phyloP scores from a whole-genome alignment of 2,888 invertebrate genomes.

The Folsomia manolachei region DNA sequence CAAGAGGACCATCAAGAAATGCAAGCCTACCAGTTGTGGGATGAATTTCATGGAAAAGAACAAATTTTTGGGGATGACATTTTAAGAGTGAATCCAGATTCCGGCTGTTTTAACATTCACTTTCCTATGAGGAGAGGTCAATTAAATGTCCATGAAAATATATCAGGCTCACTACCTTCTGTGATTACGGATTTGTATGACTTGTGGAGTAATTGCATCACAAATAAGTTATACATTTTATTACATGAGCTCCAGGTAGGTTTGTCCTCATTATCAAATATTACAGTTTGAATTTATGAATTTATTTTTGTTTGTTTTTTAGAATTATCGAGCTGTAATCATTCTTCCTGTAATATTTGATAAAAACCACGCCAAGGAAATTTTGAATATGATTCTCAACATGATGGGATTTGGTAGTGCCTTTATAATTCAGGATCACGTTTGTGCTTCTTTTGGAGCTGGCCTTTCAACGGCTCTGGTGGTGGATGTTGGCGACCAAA shows the following conservation, averaged over 20 bases:
- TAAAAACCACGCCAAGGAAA: slow-evolving; percentile 76
- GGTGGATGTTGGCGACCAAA: slow-evolving; percentile 92
- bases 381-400: slow-evolving; percentile 73
- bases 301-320: slow-evolving; percentile 54
- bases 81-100: slow-evolving; percentile 62
- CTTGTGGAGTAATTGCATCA: too few species aligned
- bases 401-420: slow-evolving; percentile 83
- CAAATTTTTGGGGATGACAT: slow-evolving; percentile 43
- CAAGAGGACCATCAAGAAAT: neutral
- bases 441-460: slow-evolving; percentile 79
- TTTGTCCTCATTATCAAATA: too few species aligned
- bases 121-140: slow-evolving; percentile 87
- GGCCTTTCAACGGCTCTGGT: slow-evolving; percentile 86
- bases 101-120: slow-evolving; percentile 78
- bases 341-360: slow-evolving; percentile 88
- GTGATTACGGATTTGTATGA: slow-evolving; percentile 80
- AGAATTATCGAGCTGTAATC: slow-evolving; percentile 80
- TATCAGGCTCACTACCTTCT: slow-evolving; percentile 81
- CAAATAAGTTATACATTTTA: too few species aligned
- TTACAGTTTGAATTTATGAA: neutral
- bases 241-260: too few species aligned
- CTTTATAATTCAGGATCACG: slow-evolving; percentile 74
- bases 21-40: slow-evolving; percentile 28
- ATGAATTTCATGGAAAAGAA: slow-evolving; percentile 22
- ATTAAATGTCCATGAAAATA: slow-evolving; percentile 76